phyloP scores from a whole-genome alignment of 2,113 vertebrate species.

The Panurus biarmicus region DNA sequence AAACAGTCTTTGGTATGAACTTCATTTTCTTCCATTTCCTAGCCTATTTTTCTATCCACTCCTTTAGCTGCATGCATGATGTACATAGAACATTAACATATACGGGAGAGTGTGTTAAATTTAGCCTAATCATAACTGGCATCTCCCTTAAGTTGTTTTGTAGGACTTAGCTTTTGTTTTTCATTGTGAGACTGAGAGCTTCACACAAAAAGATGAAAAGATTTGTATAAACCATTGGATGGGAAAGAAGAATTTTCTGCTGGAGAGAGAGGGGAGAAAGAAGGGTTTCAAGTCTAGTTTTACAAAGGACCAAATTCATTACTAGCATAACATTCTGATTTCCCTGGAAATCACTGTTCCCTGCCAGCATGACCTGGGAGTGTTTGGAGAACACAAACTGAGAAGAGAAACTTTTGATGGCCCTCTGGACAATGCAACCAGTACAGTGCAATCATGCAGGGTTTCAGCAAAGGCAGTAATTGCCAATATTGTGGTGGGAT shows the following conservation, averaged over 20 bases:
- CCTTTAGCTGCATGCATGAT: not conserved
- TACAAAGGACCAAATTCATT: not conserved
- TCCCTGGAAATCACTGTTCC: not conserved
- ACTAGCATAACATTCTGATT: not conserved
- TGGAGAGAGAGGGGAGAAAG: not conserved
- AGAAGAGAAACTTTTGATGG: not conserved
- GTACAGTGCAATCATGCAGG: not conserved
- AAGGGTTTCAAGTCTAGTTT: not conserved
- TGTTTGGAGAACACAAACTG: not conserved
- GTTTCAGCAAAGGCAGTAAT: not conserved
- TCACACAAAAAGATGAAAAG: not conserved
- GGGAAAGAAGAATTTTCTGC: not conserved
- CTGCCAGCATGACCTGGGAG: not conserved
- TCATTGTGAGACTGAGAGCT: not conserved
- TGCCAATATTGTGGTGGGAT: not conserved
- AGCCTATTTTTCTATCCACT: not conserved
- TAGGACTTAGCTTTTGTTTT: slow-evolving; percentile 26
- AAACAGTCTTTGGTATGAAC: not conserved
- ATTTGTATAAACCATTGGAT: not conserved
- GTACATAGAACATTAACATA: not conserved
- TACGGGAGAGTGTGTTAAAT: not conserved
- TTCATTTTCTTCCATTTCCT: not conserved
- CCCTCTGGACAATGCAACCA: not conserved
- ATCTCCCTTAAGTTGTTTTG: not conserved
- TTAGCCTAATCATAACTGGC: not conserved